Conservation (phyloP, 2,888 invertebrate species). For the Drosophila tanythrix region DNA sequence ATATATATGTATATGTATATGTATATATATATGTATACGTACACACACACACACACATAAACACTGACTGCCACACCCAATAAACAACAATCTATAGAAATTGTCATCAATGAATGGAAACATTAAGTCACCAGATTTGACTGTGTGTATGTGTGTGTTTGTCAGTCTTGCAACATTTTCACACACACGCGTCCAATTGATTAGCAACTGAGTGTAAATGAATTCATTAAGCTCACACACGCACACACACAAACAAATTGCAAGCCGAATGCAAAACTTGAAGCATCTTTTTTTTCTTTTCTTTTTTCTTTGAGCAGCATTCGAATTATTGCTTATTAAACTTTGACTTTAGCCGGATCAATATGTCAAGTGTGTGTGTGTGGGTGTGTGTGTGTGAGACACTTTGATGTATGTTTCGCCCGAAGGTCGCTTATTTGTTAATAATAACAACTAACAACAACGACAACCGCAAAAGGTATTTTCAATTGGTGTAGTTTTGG, state of each 20-base stretch:
- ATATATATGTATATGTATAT: neutral
- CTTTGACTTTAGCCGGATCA: constrained; percentile 44
- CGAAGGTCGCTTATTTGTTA: constrained; percentile 33
- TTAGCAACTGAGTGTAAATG: constrained; percentile 74
- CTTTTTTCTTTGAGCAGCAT: constrained; percentile 8
- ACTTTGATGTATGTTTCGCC: neutral
- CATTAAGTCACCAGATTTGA: neutral
- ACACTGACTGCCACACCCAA: constrained; percentile 39
- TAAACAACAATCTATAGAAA: constrained; percentile 21
- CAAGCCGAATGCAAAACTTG: constrained; percentile 40
- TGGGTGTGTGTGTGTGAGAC: neutral
- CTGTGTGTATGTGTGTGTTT: constrained; percentile 1
- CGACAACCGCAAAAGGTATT: constrained; percentile 41
- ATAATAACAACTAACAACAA: neutral
- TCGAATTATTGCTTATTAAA: constrained; percentile 74
- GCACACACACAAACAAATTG: constrained; percentile 20
- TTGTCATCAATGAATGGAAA: constrained; percentile 20
- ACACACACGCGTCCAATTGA: constrained; percentile 69
- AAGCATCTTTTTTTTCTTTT: constrained; percentile 3
- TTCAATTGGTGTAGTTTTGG: constrained; percentile 45
- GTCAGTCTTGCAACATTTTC: constrained; percentile 43
- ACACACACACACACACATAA: neutral
- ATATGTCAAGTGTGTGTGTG: constrained; percentile 21
- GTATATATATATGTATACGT: neutral
- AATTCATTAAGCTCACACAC: constrained; percentile 60